phyloP scores from a whole-genome alignment of 2,888 invertebrate species.

The Acanthococcus lagerstroemiae region DNA sequence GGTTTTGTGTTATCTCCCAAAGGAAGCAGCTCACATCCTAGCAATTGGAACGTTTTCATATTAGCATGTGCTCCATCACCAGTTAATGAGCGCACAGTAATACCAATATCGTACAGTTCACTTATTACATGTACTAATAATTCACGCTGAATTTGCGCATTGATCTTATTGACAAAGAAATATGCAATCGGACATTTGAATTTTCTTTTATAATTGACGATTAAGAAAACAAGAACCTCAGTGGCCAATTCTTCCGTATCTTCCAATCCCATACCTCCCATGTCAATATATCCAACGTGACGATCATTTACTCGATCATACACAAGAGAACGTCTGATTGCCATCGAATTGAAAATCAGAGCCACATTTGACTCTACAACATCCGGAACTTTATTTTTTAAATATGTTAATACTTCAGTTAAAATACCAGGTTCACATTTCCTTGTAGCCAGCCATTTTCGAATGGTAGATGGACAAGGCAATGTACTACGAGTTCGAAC shows the following conservation, averaged over 20 bases:
- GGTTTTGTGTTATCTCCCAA: too few species aligned
- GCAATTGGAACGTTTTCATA: constrained; percentile 5
- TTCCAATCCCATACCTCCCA: background rate
- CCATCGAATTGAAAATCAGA: constrained; percentile 4
- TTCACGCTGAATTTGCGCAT: constrained; percentile 3
- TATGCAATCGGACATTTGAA: constrained; percentile 4
- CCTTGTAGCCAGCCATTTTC: background rate
- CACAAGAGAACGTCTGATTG: background rate
- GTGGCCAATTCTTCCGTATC: background rate
- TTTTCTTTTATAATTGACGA: background rate
- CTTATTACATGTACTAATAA: background rate
- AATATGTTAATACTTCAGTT: background rate
- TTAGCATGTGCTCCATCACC: constrained; percentile 20
- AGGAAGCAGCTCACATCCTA: too few species aligned
- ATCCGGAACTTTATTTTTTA: constrained; percentile 4
- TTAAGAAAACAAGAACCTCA: constrained; percentile 2
- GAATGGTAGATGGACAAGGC: background rate
- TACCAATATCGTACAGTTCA: constrained; percentile 1
- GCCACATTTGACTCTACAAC: background rate
- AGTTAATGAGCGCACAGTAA: constrained; percentile 12
- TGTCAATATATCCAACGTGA: background rate
- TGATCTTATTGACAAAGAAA: constrained; percentile 20
- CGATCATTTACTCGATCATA: background rate
- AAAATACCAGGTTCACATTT: background rate
- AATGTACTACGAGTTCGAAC: background rate